phyloP scores from a whole-genome alignment of 2,888 invertebrate species.

The Tinea semifulvella region DNA sequence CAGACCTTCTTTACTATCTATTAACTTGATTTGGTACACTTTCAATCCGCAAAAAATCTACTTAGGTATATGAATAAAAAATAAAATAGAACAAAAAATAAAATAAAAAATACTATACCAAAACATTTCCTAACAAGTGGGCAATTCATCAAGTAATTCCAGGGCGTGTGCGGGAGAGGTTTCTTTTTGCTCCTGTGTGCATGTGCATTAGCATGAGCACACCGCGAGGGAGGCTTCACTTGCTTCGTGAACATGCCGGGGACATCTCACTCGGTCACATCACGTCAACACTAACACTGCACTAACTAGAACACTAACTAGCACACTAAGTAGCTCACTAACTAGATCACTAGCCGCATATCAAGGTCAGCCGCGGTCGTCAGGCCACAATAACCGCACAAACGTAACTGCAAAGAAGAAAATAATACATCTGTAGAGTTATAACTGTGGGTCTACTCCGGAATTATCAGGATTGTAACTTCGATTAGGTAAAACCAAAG shows the following conservation, averaged over 20 bases:
- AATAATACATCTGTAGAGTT: slow-evolving; percentile 27
- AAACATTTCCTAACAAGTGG: slow-evolving; percentile 69
- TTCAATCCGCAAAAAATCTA: too few species aligned
- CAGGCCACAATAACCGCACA: slow-evolving; percentile 29
- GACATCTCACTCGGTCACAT: slow-evolving; percentile 42
- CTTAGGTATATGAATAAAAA: too few species aligned
- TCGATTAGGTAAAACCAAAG: too few species aligned
- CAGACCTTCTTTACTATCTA: too few species aligned
- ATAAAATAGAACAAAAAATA: slow-evolving; percentile 18
- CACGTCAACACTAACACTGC: slow-evolving; percentile 29
- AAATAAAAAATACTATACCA: slow-evolving; percentile 55
- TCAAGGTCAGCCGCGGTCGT: slow-evolving; percentile 51
- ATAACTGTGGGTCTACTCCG: too few species aligned
- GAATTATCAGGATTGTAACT: too few species aligned
- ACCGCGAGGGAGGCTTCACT: slow-evolving; percentile 60
- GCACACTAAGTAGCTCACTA: slow-evolving; percentile 38
- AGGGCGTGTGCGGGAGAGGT: slow-evolving; percentile 59
- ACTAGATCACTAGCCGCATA: slow-evolving; percentile 25
- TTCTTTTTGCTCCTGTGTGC: slow-evolving; percentile 63
- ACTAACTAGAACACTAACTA: too few species aligned
- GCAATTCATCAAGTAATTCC: slow-evolving; percentile 69
- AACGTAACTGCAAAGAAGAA: slow-evolving; percentile 61
- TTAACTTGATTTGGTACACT: too few species aligned
- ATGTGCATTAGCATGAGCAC: slow-evolving; percentile 47
- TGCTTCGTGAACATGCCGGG: slow-evolving; percentile 63